Percentiles rank a stretch among this genome's conserved stretches.
These are phyloP conservation scores for Pseudorhiza aurosa DNA, from an alignment of 30 jellyfish, hydroid and myxozoan genomes.

Conservation along the genomic window DNA sequence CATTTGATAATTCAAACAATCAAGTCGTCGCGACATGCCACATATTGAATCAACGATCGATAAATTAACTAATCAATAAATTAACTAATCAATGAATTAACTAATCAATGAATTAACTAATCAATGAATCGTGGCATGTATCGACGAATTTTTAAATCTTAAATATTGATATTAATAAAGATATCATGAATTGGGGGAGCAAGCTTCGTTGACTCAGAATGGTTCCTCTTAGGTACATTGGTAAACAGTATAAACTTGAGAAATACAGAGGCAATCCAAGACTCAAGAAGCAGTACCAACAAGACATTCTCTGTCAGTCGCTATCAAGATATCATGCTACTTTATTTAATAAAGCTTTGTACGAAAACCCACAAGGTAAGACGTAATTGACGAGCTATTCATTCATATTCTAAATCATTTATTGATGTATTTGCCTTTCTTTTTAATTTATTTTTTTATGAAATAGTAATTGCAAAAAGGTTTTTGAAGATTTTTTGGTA, in stretches of 20 bases:
- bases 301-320: constrained; percentile 49
- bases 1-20: neutral
- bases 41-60: neutral
- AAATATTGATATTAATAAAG: no score
- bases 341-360: constrained; percentile 37
- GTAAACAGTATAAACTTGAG: constrained; percentile 51
- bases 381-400: no score
- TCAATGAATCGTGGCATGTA: neutral
- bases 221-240: constrained; percentile 27
- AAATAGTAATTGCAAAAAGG: no score
- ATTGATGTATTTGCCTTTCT: no score
- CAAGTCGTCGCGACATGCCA: neutral
- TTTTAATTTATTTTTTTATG: no score
- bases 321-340: constrained; percentile 51
- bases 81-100: neutral
- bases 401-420: no score
- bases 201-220: neutral
- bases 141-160: no score
- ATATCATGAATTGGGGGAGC: neutral
- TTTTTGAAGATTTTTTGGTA: no score
- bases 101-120: no score
- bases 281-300: constrained; percentile 47
- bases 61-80: neutral
- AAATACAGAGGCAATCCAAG: constrained; percentile 41
- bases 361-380: constrained; percentile 42